Conservation (phyloP, 2,888 invertebrate species). For the Aleiodes testaceus region DNA sequence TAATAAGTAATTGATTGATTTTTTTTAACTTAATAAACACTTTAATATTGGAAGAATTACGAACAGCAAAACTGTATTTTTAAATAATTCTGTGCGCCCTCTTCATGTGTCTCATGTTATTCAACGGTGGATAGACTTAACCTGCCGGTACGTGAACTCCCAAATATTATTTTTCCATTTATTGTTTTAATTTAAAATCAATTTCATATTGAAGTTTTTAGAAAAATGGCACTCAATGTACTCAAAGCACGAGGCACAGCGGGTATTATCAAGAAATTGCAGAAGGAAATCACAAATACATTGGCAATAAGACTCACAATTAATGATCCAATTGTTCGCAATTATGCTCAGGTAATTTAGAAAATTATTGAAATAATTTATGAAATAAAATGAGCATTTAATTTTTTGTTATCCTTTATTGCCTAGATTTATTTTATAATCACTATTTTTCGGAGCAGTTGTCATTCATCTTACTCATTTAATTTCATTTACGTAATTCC, state of each 20-base stretch:
- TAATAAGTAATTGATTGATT: background rate
- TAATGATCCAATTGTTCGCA: slow-evolving; percentile 50
- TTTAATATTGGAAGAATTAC: background rate
- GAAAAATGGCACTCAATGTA: slow-evolving; percentile 56
- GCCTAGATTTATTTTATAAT: background rate
- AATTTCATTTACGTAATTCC: slow-evolving; percentile 19
- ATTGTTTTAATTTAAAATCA: slow-evolving; percentile 9
- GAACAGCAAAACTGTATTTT: background rate
- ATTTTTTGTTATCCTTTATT: slow-evolving; percentile 15
- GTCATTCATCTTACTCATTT: slow-evolving; percentile 35
- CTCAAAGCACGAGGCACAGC: slow-evolving; percentile 49
- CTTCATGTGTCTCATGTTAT: background rate
- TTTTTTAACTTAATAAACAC: background rate
- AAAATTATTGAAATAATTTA: slow-evolving; percentile 1
- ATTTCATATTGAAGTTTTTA: background rate
- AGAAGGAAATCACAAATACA: slow-evolving; percentile 50
- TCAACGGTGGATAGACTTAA: slow-evolving; percentile 1
- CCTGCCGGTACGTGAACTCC: slow-evolving; percentile 13
- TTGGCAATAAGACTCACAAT: slow-evolving; percentile 52
- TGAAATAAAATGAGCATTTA: slow-evolving; percentile 20
- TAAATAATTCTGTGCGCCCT: slow-evolving; percentile 2
- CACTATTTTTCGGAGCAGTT: background rate
- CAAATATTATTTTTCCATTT: slow-evolving; percentile 3
- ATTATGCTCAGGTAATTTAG: slow-evolving; percentile 54
- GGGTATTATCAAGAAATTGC: slow-evolving; percentile 53